Evolutionary conservation across 2,888 invertebrate genomes (phyloP), one percentile per base, ranked within the genome.

Genomic region (Aphodius sticticus): DNA sequence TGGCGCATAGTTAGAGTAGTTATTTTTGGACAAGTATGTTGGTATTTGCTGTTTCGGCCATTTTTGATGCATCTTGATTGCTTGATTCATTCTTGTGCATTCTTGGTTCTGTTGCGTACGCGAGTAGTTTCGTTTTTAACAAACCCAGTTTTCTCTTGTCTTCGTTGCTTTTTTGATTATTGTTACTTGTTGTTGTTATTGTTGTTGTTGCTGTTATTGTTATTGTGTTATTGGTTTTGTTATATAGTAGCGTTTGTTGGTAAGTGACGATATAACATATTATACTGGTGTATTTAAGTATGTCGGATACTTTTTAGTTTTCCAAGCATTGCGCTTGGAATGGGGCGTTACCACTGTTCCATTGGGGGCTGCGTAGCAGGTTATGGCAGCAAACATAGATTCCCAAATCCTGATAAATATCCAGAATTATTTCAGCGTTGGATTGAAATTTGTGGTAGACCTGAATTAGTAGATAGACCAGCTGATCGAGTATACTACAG

Each of bases 211-310:
- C 4, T 53, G 53, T 7, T 53, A 9, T 53, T 53, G 53, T 53
- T 53, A 53, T 53, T 53, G 53, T 38, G 38, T 38, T 38, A 53
- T 53, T 53, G 53, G 53, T 53, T 53, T 53, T 53, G 53, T 53
- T 53, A 53, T 53, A 53, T 53, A 53, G 53, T 53, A 53, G 53
- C 53, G 53, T 2, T 53, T 9, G 53, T 53, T 53, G 53, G 53
- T 53, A 53, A 53, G 53, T 53, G 53, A 53, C 53, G 53, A 53
- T 53, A 53, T 53, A 53, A 53, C 53, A 53, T 53, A 53, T 53
- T 53, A 53, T 53, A 53, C 53, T 53, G 6, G 53, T 53, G 53
- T 53, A 53, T 53, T 12, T 53, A 53, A 53, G 53, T 53, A 53
- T 53, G 12, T 53, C 53, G 3, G 53, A 53, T 53, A 53, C 53